Evolutionary conservation across 2,888 invertebrate species (phyloP).

Genomic region (Drosophila putrida): DNA sequence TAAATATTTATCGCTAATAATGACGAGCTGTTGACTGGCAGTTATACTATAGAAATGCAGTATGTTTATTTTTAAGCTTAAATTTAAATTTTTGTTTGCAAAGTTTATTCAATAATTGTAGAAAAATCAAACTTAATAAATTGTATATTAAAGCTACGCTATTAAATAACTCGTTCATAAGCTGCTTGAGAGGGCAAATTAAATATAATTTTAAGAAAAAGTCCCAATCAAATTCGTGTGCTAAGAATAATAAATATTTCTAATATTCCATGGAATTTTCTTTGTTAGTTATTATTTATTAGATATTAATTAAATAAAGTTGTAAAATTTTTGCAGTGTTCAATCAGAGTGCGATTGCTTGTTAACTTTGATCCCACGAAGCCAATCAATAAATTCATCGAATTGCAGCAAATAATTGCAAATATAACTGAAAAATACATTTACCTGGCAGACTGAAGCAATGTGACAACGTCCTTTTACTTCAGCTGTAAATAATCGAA

Average conservation of each 20-base stretch:
- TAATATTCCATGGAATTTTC: too few species aligned
- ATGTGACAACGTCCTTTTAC: slow-evolving; percentile 10
- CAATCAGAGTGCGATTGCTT: slow-evolving; percentile 18
- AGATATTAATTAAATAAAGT: background rate
- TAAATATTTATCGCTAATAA: background rate
- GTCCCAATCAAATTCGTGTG: too few species aligned
- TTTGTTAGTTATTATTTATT: background rate
- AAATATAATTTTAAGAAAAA: too few species aligned
- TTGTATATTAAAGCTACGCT: too few species aligned
- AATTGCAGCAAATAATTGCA: slow-evolving; percentile 58
- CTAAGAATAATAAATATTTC: too few species aligned
- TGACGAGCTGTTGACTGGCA: too few species aligned
- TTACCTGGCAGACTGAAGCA: slow-evolving; percentile 19
- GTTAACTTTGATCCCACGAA: slow-evolving; percentile 27
- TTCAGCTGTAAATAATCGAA: slow-evolving; percentile 26
- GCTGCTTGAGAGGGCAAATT: too few species aligned
- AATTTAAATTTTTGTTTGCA: too few species aligned
- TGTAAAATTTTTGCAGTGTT: slow-evolving; percentile 29
- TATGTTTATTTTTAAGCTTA: too few species aligned
- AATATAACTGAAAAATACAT: slow-evolving; percentile 30
- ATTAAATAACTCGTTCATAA: too few species aligned
- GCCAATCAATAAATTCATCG: slow-evolving; percentile 66
- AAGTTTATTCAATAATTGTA: too few species aligned
- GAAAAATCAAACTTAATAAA: too few species aligned
- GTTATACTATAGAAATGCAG: background rate